Conservation (phyloP, 1,140 invertebrate species). For the Antheraea mylitta region DNA sequence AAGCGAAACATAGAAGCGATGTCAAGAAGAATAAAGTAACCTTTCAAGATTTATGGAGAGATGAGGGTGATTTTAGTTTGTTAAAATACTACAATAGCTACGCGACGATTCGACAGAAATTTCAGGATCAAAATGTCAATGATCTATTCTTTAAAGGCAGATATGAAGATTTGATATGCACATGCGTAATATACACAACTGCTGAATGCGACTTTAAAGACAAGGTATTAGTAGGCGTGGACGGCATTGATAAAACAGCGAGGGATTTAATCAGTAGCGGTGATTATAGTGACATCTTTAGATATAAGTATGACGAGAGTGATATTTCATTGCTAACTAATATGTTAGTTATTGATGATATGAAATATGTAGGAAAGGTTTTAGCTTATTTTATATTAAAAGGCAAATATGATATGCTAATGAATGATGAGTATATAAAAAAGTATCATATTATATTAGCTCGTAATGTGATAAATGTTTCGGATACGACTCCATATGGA, state of each 20-base stretch:
- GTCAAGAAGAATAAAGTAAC: constrained; percentile 11
- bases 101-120: constrained; percentile 15
- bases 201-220: constrained; percentile 5
- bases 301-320: not conserved
- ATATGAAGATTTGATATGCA: constrained; percentile 4
- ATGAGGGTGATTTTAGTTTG: constrained; percentile 7
- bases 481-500: not conserved
- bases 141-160: not conserved
- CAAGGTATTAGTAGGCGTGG: not conserved
- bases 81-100: constrained; percentile 21
- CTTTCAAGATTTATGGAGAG: constrained; percentile 9
- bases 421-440: constrained; percentile 6
- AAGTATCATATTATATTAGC: constrained; percentile 18
- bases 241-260: not conserved
- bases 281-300: not conserved
- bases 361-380: not conserved
- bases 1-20: constrained; percentile 21
- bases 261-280: constrained; percentile 12
- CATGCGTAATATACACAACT: constrained; percentile 18
- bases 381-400: constrained; percentile 8
- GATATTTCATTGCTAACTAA: not conserved
- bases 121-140: not conserved
- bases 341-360: constrained; percentile 11
- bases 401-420: not conserved
- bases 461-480: constrained; percentile 11